A percentile compares a stretch with the other conserved stretches of the same genome.
phyloP scores from a whole-genome alignment of 2,113 vertebrate genomes.

The Panthera leo region DNA sequence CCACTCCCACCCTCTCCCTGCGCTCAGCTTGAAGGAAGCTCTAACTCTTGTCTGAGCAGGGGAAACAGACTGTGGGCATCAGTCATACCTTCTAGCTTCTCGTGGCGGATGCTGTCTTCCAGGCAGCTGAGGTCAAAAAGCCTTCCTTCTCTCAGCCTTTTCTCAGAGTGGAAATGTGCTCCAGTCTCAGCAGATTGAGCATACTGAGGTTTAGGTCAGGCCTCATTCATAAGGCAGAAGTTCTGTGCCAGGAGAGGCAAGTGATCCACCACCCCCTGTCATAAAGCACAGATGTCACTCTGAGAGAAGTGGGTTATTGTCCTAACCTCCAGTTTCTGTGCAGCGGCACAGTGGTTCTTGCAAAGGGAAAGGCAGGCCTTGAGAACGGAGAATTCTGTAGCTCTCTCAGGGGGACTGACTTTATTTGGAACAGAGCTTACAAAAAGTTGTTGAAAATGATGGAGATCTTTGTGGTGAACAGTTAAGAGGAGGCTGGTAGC shows the following conservation, averaged over 20 bases:
- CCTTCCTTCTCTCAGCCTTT: not conserved
- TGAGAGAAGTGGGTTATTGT: not conserved
- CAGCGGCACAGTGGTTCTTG: not conserved
- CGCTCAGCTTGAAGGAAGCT: not conserved
- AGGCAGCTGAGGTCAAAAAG: not conserved
- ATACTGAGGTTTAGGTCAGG: not conserved
- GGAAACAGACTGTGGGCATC: not conserved
- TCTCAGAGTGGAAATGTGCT: not conserved
- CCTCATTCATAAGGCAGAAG: not conserved
- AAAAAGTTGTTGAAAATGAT: slow-evolving; percentile 9
- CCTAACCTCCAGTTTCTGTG: not conserved
- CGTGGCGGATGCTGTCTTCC: not conserved
- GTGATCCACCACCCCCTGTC: not conserved
- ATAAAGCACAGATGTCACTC: not conserved
- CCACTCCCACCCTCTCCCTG: not conserved
- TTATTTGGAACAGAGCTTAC: not conserved
- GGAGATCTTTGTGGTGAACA: not conserved
- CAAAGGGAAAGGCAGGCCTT: not conserved
- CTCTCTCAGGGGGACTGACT: not conserved
- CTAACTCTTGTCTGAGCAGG: not conserved
- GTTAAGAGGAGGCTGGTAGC: not conserved
- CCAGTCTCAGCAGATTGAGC: not conserved
- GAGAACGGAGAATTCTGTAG: not conserved
- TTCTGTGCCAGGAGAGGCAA: not conserved
- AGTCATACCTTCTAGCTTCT: not conserved